Evolutionary conservation across 2,888 invertebrate genomes (phyloP).

Genomic region (Melieria omissa): DNA sequence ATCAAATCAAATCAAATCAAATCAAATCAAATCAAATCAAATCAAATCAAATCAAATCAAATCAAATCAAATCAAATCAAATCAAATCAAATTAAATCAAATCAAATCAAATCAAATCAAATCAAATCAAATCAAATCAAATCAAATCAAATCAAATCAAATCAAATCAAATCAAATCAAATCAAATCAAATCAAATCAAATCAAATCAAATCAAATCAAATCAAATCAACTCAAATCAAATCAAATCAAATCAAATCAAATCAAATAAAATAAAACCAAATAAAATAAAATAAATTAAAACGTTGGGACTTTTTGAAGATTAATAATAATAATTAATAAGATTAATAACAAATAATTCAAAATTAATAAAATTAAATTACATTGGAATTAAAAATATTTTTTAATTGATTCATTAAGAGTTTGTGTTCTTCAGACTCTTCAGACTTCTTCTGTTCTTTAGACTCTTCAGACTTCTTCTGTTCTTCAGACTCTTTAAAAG

Average conservation of each 20-base stretch:
- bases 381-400: not conserved
- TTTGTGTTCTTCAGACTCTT: no score
- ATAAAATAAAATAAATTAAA: not conserved
- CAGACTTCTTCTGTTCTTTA: no score
- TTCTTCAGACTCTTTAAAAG: no score
- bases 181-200: not conserved
- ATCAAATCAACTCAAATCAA: no score
- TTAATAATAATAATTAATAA: no score
- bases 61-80: not conserved
- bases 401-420: no score
- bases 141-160: not conserved
- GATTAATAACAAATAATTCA: not conserved
- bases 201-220: not conserved
- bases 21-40: not conserved
- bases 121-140: not conserved
- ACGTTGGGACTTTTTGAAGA: not conserved
- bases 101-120: not conserved
- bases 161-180: not conserved
- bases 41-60: not conserved
- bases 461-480: no score
- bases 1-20: not conserved
- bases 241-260: no score
- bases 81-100: not conserved
- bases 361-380: not conserved
- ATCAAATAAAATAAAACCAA: no score